These are phyloP conservation scores for Boloria euphrosyne DNA, from an alignment of 2,888 invertebrate species.

Conservation along the genomic window DNA sequence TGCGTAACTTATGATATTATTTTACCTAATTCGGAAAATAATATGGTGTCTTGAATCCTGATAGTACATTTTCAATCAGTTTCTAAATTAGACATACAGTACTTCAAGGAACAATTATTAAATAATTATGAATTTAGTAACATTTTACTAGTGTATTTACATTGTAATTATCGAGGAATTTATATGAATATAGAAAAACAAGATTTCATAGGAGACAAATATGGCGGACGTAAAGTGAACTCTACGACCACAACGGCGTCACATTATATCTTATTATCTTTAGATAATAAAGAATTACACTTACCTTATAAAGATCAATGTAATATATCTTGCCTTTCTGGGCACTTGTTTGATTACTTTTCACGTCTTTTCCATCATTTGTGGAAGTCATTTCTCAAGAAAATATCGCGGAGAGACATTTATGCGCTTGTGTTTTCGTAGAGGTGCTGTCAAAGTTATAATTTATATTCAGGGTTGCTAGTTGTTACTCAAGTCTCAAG, in stretches of 20 bases:
- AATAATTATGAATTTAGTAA: not conserved
- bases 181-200: constrained; percentile 69
- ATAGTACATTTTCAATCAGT: constrained; percentile 8
- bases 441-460: constrained; percentile 76
- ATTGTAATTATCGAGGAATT: constrained; percentile 26
- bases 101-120: not conserved
- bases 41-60: constrained; percentile 4
- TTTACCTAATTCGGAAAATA: constrained; percentile 18
- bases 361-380: constrained; percentile 82
- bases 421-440: constrained; percentile 82
- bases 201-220: constrained; percentile 72
- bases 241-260: constrained; percentile 75
- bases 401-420: constrained; percentile 82
- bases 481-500: not conserved
- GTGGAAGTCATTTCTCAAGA: constrained; percentile 83
- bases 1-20: not conserved
- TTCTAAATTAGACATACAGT: not conserved
- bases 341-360: constrained; percentile 75
- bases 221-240: constrained; percentile 77
- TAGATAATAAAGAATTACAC: constrained; percentile 56
- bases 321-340: constrained; percentile 76
- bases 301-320: constrained; percentile 79
- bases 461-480: constrained; percentile 43
- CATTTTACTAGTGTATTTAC: constrained; percentile 12
- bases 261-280: constrained; percentile 49